These are phyloP conservation scores for Pelobates fuscus DNA, from an alignment of 2,113 vertebrate genomes.

Conservation along the genomic window DNA sequence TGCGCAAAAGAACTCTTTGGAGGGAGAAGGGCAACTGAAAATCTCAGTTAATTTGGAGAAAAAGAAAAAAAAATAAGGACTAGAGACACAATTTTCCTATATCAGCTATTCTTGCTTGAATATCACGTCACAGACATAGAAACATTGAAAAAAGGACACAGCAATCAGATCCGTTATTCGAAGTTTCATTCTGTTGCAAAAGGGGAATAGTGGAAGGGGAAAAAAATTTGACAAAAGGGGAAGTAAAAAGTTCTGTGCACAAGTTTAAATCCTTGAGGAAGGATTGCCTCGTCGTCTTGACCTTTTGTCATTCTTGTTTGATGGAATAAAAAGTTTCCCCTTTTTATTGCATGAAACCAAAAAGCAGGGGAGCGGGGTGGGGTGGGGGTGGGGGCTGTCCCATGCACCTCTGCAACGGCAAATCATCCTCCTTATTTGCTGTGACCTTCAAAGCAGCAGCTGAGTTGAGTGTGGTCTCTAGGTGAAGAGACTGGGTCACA, in stretches of 20 bases:
- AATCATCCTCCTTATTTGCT: constrained; percentile 87
- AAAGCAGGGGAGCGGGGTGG: constrained; percentile 56
- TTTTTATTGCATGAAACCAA: constrained; percentile 89
- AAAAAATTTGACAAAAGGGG: constrained; percentile 39
- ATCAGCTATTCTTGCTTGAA: constrained; percentile 76
- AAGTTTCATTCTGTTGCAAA: constrained; percentile 71
- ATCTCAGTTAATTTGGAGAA: constrained; percentile 70
- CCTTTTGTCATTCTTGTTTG: constrained; percentile 75
- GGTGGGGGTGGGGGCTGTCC: constrained; percentile 54
- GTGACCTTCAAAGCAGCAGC: constrained; percentile 90
- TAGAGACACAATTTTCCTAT: constrained; percentile 79
- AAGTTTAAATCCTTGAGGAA: constrained; percentile 78
- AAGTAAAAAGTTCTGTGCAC: constrained; percentile 79
- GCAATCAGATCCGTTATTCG: constrained; percentile 74
- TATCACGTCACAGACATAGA: constrained; percentile 73
- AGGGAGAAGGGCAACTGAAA: constrained; percentile 84
- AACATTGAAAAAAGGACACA: constrained; percentile 70
- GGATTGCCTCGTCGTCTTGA: constrained; percentile 80
- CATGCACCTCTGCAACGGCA: constrained; percentile 68
- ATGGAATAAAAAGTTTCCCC: constrained; percentile 88
- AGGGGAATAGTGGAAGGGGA: constrained; percentile 51
- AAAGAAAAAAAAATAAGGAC: constrained; percentile 66
- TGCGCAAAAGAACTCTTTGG: constrained; percentile 58
- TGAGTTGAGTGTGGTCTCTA: constrained; percentile 77
- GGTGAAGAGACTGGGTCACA: constrained; percentile 80